These are phyloP conservation scores for Tipula vernalis DNA, from an alignment of 2,888 invertebrate species.

Conservation along the genomic window DNA sequence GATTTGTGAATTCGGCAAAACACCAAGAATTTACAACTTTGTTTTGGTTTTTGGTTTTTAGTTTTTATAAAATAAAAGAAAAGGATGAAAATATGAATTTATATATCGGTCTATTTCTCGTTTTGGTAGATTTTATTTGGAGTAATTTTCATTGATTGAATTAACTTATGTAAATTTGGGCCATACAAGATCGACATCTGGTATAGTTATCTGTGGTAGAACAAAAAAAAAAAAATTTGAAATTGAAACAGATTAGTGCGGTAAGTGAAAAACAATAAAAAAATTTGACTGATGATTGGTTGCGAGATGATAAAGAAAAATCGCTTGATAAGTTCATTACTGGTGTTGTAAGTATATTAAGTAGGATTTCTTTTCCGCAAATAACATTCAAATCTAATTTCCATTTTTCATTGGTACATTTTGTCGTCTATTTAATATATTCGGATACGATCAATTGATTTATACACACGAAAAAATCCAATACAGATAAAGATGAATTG, in stretches of 20 bases:
- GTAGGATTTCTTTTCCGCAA: not conserved
- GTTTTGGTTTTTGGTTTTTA: no score
- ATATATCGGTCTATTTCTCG: no score
- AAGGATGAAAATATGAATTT: no score
- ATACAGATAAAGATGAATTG: not conserved
- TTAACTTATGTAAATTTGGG: no score
- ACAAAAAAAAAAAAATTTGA: not conserved
- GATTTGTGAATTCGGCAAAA: no score
- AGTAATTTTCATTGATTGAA: no score
- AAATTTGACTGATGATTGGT: not conserved
- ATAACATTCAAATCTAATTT: not conserved
- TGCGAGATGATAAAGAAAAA: not conserved
- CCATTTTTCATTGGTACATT: not conserved
- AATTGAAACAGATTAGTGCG: not conserved
- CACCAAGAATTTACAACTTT: no score
- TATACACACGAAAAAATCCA: not conserved
- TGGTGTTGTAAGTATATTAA: not conserved
- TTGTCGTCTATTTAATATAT: not conserved
- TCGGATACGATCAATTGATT: not conserved
- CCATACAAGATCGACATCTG: no score
- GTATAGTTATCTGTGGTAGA: no score
- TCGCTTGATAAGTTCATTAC: not conserved
- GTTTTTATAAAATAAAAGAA: no score
- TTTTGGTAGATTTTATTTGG: no score
- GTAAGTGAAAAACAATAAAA: not conserved